Base-by-base conservation (phyloP, 2,888 invertebrate species). In the Caprella mutica region DNA sequence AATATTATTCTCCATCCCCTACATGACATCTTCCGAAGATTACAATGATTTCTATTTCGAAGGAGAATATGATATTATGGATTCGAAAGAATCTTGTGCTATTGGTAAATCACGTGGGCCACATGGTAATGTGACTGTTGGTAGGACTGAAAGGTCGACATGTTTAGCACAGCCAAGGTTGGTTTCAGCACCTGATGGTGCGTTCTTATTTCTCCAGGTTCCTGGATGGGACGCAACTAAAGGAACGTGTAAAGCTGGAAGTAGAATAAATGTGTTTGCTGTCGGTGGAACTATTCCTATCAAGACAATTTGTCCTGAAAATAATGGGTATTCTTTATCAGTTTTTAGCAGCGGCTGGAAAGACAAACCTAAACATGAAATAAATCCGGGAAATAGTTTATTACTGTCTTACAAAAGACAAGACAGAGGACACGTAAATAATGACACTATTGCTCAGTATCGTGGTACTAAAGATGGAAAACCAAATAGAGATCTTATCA, bases 11-110 rank as follows among this genome's bases (percentile, higher is more conserved):
- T 79, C 81, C 23, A 80, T 86, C 4, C 80, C 81, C 12, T 78
- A 81, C 71, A 86, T 88, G 88, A 82, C 83, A 73, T 82, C 85
- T 54, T 82, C 84, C 6, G 84, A 87, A 72, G 84, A 87, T 74
- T 84, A 85, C 69, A 78, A 82, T 56, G 82, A 84, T 69, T 86
- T 85, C 72, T 80, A 81, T 69, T 85, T 87, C 73, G 86, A 86
- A 68, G 74, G 71, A 6, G 70, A 70, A 52, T 75, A 71, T 66
- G 70, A 72, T 57, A 74, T 74, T 58, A 64, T 72, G 2, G 58
- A 62, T 6, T 44, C 48, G 2, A 44, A 23, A 46, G 30, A 30
- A 26, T 30, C 29, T 9, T 33, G 43, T 12, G 35, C 23, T 30
- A 38, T 33, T 8, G 46, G 35, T 21, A 30, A 42, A 23, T 46